Conservation (phyloP, 2,888 invertebrate species). For the Ormyrus rosae region DNA sequence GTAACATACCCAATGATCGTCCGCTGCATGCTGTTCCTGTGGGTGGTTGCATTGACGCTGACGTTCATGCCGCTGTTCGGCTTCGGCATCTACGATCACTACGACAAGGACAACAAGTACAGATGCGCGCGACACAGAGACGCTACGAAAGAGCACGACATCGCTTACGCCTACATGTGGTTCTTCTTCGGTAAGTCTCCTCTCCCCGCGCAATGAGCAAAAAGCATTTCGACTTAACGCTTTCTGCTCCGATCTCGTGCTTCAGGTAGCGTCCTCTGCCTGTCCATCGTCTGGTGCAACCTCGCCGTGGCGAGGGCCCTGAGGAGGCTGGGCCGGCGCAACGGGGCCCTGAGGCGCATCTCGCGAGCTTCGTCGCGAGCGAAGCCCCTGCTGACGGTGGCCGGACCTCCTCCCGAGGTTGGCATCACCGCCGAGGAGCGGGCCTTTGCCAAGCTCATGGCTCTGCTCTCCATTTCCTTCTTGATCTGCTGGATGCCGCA, state of each 20-base stretch:
- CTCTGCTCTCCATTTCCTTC: conserved; percentile 87
- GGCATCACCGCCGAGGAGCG: conserved; percentile 85
- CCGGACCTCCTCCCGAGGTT: conserved; percentile 66
- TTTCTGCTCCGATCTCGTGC: conserved; percentile 19
- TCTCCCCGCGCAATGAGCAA: background rate
- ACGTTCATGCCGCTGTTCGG: conserved; percentile 87
- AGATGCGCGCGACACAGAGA: conserved; percentile 85
- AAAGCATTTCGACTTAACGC: background rate
- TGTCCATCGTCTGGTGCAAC: conserved; percentile 89
- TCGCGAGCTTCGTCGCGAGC: conserved; percentile 70
- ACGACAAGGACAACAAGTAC: conserved; percentile 52
- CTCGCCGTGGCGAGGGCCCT: conserved; percentile 87
- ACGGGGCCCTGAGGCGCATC: conserved; percentile 69
- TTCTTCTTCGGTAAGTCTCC: conserved; percentile 84
- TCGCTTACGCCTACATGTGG: conserved; percentile 86
- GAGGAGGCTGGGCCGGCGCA: conserved; percentile 77
- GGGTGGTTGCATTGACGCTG: conserved; percentile 83
- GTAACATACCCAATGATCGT: conserved; percentile 88
- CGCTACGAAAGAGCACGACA: conserved; percentile 81
- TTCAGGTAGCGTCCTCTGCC: conserved; percentile 84
- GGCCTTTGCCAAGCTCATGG: conserved; percentile 91
- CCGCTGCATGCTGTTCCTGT: conserved; percentile 82
- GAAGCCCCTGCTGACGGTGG: conserved; percentile 66
- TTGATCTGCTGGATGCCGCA: conserved; percentile 92
- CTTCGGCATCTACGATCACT: conserved; percentile 72